Conservation (phyloP, 2,888 invertebrate species). For the Pyrochroa serraticornis region DNA sequence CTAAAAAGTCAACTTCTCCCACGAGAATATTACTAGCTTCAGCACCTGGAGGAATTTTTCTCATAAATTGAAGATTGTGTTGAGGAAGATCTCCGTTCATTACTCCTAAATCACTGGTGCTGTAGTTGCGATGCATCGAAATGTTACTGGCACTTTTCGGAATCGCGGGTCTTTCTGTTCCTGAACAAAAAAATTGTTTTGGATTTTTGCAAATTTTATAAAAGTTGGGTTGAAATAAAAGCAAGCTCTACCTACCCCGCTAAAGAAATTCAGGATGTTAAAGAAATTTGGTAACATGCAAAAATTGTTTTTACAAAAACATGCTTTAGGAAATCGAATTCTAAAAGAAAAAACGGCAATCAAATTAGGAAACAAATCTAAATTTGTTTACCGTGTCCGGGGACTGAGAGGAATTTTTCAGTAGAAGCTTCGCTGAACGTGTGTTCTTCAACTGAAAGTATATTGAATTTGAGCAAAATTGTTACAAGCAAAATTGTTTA, state of each 20-base stretch:
- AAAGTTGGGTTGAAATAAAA: too few species aligned
- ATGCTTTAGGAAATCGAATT: too few species aligned
- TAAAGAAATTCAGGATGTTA: too few species aligned
- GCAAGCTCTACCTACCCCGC: too few species aligned
- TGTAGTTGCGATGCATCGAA: slow-evolving; percentile 81
- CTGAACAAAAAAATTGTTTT: slow-evolving; percentile 25
- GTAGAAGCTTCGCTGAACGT: slow-evolving; percentile 43
- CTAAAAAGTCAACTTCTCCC: slow-evolving; percentile 95
- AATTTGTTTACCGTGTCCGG: slow-evolving; percentile 55
- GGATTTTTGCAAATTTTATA: neutral
- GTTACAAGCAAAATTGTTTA: neutral
- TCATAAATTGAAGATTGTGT: slow-evolving; percentile 90
- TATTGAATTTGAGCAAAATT: too few species aligned
- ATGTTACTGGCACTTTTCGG: slow-evolving; percentile 78
- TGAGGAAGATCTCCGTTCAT: slow-evolving; percentile 71
- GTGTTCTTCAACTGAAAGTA: slow-evolving; percentile 57
- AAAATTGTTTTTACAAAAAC: too few species aligned
- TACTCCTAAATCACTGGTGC: slow-evolving; percentile 67
- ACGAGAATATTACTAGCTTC: slow-evolving; percentile 98
- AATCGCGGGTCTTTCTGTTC: slow-evolving; percentile 55
- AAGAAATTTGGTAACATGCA: too few species aligned
- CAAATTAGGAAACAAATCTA: slow-evolving; percentile 16
- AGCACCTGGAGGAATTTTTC: slow-evolving; percentile 94
- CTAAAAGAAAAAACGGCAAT: neutral
- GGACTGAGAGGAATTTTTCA: slow-evolving; percentile 60